A percentile compares a stretch with the other conserved stretches of the same genome.
Evolutionary conservation across 2,797 vertebrate species (phyloP).

Genomic region (Otolemur crassicaudatus): DNA sequence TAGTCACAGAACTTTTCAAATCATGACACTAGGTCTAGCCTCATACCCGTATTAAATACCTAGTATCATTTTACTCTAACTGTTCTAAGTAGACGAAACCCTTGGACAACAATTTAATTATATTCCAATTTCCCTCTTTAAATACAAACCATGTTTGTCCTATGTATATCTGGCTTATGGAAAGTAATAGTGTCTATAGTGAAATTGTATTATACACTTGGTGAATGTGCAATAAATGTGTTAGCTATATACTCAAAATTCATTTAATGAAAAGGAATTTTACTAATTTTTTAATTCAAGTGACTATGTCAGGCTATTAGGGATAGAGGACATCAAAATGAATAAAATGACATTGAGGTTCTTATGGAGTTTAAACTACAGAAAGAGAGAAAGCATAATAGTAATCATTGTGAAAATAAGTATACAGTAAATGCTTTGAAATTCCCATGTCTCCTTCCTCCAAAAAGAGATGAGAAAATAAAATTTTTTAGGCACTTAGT

Average conservation of each 20-base stretch:
- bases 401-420: not conserved
- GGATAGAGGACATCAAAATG: not conserved
- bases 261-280: constrained; percentile 13
- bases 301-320: not conserved
- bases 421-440: not conserved
- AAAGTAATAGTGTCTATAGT: not conserved
- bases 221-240: not conserved
- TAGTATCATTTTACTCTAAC: not conserved
- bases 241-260: constrained; percentile 13
- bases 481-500: not conserved
- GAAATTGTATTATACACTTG: not conserved
- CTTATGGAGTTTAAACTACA: not conserved
- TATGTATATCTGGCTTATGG: not conserved
- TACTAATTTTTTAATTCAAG: constrained; percentile 41
- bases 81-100: not conserved
- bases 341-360: not conserved
- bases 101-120: not conserved
- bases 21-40: not conserved
- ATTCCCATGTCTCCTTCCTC: accelerated
- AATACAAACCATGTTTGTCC: not conserved
- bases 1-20: not conserved
- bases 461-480: not conserved
- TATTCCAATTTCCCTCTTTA: not conserved
- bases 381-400: not conserved
- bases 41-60: not conserved